Evolutionary conservation across 1,140 invertebrate genomes (phyloP), one percentile per base, ranked within the genome.

Genomic region (Anoplolepis gracilipes): DNA sequence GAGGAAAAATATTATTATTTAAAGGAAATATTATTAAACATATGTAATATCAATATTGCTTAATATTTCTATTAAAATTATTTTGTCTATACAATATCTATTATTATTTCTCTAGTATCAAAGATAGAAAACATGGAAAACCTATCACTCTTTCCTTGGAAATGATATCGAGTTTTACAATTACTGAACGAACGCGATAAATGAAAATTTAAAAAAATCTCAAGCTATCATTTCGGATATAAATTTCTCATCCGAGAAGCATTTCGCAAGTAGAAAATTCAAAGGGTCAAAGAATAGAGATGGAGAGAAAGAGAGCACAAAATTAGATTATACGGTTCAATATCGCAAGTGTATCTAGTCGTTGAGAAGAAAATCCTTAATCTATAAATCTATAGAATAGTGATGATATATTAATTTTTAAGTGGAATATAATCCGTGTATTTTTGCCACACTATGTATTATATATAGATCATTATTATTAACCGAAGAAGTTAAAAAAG

Each of bases 401-500:
- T 86, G 89, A 86, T 69, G 86, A 79, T 87, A 88, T 49, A 91
- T 92, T 92, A 94, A 93, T 93, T 90, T 88, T 85, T 88, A 89
- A 91, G 89, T 89, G 87, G 88, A 69, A 88, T 65, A 88, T 85
- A 82, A 87, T 86, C 33, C 81, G 89, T 88, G 91, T 93, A 92
- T 90, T 93, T n/a, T 93, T 85, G 91, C 86, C 85, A 67, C 69
- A 77, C 87, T 91, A 92, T 92, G 91, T 90, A 79, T 85, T n/a
- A n/a, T 90, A 90, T 90, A 79, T 85, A 84, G 88, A 88, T 92
- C 91, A 91, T 92, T 91, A 92, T 93, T 93, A 93, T 92, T 93
- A 91, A 92, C 77, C 88, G 88, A 91, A 88, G 79, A 89, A 87
- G 81, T 91, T 89, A 86, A n/a, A n/a, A n/a, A n/a, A n/a, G 77